phyloP scores from a whole-genome alignment of 1,140 invertebrate species.

The Diploscapter pachys region DNA sequence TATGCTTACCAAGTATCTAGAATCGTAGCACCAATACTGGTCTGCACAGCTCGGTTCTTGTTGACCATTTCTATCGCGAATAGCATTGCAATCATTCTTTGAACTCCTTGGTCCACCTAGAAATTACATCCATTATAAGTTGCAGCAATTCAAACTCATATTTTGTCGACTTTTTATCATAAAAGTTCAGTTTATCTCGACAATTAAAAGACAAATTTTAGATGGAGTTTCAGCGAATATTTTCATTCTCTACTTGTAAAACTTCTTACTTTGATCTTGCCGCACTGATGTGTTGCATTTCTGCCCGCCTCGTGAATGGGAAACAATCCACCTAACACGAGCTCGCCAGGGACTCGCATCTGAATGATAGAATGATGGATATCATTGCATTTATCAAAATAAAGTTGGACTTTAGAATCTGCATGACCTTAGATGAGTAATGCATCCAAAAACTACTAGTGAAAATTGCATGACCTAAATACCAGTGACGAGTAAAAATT shows the following conservation, averaged over 20 bases:
- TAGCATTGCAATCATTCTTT: slow-evolving; percentile 74
- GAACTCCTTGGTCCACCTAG: slow-evolving; percentile 66
- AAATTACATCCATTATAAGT: neutral
- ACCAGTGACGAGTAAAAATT: too few species aligned
- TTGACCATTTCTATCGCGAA: slow-evolving; percentile 76
- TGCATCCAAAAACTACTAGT: too few species aligned
- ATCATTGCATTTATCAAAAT: too few species aligned
- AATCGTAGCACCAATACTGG: slow-evolving; percentile 72
- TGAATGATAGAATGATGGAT: slow-evolving; percentile 14
- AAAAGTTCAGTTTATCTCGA: too few species aligned
- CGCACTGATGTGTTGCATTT: slow-evolving; percentile 47
- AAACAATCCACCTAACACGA: slow-evolving; percentile 75
- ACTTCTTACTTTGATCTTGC: slow-evolving; percentile 44
- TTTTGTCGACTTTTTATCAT: neutral
- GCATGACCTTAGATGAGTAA: too few species aligned
- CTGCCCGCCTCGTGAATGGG: slow-evolving; percentile 67
- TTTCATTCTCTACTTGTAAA: neutral
- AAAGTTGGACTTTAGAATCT: too few species aligned
- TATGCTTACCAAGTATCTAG: slow-evolving; percentile 70
- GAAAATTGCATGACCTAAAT: too few species aligned
- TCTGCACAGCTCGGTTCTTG: slow-evolving; percentile 65
- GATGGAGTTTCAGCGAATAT: too few species aligned
- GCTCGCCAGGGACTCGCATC: slow-evolving; percentile 65
- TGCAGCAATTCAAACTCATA: too few species aligned
- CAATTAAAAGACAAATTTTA: too few species aligned